Evolutionary conservation across 2,888 invertebrate genomes (phyloP), one percentile per base, ranked within the genome.

Genomic region (Sphaerophoria rueppellii): DNA sequence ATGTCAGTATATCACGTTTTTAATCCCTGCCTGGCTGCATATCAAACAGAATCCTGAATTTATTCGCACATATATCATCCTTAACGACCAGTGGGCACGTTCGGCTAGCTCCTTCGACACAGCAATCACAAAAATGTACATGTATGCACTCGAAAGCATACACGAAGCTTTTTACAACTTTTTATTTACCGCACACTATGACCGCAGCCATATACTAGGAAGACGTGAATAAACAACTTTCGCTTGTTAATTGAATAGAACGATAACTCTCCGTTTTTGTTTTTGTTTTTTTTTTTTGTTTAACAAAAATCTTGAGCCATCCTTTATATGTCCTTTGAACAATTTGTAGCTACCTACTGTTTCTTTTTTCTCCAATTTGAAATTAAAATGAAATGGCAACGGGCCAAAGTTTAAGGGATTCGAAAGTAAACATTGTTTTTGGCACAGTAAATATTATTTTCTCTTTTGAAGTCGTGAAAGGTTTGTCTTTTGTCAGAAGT

Each of bases 31-130:
- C 55, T 61, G 81, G 69, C 55, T 85, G 75, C 76, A 85, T 85
- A 81, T 81, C 85, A 81, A 85, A 87, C 87, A 80, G 79, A 87
- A 86, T 87, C 87, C 85, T 71, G 86, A 87, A 88, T 87, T 88
- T 88, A 88, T 88, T 87, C 87, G 82, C 87, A 87, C 87, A 87
- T 88, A 79, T 86, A 87, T 88, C 87, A 88, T 88, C 81, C 87
- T 87, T 88, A 87, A 87, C 86, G 79, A 82, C 81, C 75, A 60
- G 35, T 86, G 81, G 37, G 72, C 73, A 69, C 52, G 69, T 70
- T 54, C 63, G 9, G 11, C 4, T 9, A 43, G 9, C 40, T 60
- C 67, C 16, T 43, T 14, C n/a, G 11, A 58, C 46, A 12, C 9
- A 37, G 34, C n/a, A 6, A 35, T 55, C 12, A 35, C 7, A 57